Evolutionary conservation across 2,797 vertebrate genomes (phyloP), one percentile per base, ranked within the genome.

Genomic region (Sternotherus odoratus): DNA sequence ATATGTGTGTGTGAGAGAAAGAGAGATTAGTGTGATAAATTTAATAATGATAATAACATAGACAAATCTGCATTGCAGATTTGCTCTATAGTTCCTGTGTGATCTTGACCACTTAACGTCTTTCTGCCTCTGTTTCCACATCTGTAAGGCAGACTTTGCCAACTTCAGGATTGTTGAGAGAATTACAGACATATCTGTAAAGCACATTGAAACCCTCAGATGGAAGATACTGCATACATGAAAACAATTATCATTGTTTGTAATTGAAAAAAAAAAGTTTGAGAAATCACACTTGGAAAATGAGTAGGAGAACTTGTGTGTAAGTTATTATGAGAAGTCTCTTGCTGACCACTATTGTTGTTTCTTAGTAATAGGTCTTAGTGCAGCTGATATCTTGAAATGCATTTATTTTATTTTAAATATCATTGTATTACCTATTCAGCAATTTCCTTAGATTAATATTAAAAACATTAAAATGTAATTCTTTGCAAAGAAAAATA

Each of bases 111-210:
- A 79, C 95, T 94, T 94, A 94, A 94, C 95, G 96, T 97, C 95
- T 96, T 96, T 96, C 95, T 96, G 92, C 88, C 95, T 86, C 93
- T 89, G 92, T 96, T 94, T 96, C 86, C 87, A 63, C 86, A 95
- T 95, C 92, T 95, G 79, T 95, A 96, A 95, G 95, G 94, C 90
- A 81, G 92, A 94, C 91, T 90, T 96, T 96, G 94, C 78, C 79
- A 87, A 75, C 92, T 93, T 91, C 94, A 92, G 94, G 96, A 96
- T 96, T 96, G 95, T 94, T 96, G 96, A 96, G 92, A 86, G 92
- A 96, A 97, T 97, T 97, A 96, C 95, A 95, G 91, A 89, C 78
- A 82, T 96, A 97, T 96, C 96, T 95, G 94, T 92, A 96, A 95
- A 95, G 83, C 88, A 93, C 84, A 82, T 72, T 89, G 84, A 95